Evolutionary conservation across 2,113 vertebrate genomes (phyloP).

Genomic region (Periophthalmodon schlosseri): DNA sequence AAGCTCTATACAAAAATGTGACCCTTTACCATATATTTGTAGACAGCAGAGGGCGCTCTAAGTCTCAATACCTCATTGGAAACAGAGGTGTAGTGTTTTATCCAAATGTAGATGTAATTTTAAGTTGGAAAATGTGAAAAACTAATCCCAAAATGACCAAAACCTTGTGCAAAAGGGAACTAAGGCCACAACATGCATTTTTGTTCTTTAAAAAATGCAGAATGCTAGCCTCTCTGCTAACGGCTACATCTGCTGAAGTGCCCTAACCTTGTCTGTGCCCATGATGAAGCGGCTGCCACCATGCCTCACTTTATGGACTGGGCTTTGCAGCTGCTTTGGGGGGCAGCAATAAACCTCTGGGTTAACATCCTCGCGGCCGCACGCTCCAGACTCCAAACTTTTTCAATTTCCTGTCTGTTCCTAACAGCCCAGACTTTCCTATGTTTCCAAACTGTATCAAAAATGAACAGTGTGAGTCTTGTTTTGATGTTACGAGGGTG

Average conservation of each 20-base stretch:
- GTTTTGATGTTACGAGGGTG: background rate
- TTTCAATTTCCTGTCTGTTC: constrained; percentile 1
- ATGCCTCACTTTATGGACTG: background rate
- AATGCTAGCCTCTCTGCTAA: background rate
- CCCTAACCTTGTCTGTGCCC: background rate
- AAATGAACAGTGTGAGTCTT: background rate
- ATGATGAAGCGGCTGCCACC: constrained; percentile 2
- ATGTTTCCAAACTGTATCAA: background rate
- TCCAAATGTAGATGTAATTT: no score
- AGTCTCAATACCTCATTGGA: no score
- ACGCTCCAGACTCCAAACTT: background rate
- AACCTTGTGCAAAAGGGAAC: no score
- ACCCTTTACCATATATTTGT: no score
- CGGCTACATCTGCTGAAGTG: constrained; percentile 1
- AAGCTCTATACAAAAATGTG: no score
- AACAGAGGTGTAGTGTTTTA: no score
- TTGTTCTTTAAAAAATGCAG: background rate
- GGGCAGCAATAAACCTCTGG: constrained; percentile 7
- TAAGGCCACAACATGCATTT: no score
- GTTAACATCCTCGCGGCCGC: background rate
- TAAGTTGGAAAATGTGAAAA: no score
- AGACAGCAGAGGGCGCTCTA: no score
- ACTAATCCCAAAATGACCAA: no score
- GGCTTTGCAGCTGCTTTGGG: constrained; percentile 5
- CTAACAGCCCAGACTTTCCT: background rate